Evolutionary conservation across 1,140 invertebrate species (phyloP).

Genomic region (Stenopsyche tienmushanensis): DNA sequence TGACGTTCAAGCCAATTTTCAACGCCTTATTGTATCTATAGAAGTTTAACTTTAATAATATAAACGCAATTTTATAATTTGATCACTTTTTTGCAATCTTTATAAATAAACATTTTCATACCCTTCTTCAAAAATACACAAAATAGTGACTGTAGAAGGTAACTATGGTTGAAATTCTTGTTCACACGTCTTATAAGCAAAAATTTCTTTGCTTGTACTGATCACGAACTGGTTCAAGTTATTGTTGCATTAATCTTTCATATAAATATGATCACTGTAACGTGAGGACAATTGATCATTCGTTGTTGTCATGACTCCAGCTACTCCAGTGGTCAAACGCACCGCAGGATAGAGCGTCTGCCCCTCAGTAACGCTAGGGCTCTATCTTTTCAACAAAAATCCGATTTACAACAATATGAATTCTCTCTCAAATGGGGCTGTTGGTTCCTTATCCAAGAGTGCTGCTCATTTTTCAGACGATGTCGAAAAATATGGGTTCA

Average conservation of each 20-base stretch:
- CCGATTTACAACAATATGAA: too few species aligned
- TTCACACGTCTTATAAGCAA: not conserved
- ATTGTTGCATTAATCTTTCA: not conserved
- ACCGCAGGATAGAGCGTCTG: too few species aligned
- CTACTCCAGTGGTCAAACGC: too few species aligned
- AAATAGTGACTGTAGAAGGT: not conserved
- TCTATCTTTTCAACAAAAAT: too few species aligned
- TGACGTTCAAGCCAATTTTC: too few species aligned
- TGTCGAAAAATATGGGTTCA: too few species aligned
- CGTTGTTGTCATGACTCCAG: too few species aligned
- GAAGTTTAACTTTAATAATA: not conserved
- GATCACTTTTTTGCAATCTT: not conserved
- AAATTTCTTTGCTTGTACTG: not conserved
- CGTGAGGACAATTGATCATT: not conserved
- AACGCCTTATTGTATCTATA: too few species aligned
- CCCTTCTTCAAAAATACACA: not conserved
- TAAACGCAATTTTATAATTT: too few species aligned
- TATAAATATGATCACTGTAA: not conserved
- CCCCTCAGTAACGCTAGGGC: too few species aligned
- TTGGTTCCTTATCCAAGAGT: not conserved
- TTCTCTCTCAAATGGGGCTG: not conserved
- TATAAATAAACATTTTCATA: not conserved
- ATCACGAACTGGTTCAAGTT: not conserved
- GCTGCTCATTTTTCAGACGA: too few species aligned
- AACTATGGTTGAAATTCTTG: not conserved